Evolutionary conservation across 2,888 invertebrate genomes (phyloP).

Genomic region (Stenurella melanura): DNA sequence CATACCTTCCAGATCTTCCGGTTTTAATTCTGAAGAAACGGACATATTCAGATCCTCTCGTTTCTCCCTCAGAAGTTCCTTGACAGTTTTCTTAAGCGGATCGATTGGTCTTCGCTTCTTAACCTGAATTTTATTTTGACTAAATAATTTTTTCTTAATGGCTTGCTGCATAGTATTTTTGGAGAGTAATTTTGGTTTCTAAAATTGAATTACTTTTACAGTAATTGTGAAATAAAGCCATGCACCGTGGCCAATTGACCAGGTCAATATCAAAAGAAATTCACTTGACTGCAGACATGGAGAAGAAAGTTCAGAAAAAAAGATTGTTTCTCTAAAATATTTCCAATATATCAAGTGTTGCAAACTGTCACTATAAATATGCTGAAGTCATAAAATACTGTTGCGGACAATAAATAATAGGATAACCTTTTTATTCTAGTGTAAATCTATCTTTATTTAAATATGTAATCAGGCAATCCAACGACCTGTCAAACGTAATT

Average conservation of each 20-base stretch:
- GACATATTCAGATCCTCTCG: constrained; percentile 71
- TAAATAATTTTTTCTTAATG: constrained; percentile 70
- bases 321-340: no score
- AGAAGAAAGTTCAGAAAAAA: no score
- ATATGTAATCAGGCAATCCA: no score
- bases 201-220: constrained; percentile 33
- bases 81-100: constrained; percentile 67
- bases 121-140: constrained; percentile 66
- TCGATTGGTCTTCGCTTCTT: constrained; percentile 62
- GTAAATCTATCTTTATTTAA: no score
- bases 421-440: no score
- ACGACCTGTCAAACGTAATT: no score
- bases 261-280: not conserved
- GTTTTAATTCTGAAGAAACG: constrained; percentile 57
- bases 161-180: constrained; percentile 69
- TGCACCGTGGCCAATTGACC: not conserved
- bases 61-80: constrained; percentile 71
- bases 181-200: constrained; percentile 71
- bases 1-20: constrained; percentile 38
- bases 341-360: no score
- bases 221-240: not conserved
- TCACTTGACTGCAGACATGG: no score
- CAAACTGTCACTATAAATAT: no score
- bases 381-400: no score
- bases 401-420: no score